Base-by-base conservation (phyloP, 2,797 vertebrate species). In the Vespertilio murinus region DNA sequence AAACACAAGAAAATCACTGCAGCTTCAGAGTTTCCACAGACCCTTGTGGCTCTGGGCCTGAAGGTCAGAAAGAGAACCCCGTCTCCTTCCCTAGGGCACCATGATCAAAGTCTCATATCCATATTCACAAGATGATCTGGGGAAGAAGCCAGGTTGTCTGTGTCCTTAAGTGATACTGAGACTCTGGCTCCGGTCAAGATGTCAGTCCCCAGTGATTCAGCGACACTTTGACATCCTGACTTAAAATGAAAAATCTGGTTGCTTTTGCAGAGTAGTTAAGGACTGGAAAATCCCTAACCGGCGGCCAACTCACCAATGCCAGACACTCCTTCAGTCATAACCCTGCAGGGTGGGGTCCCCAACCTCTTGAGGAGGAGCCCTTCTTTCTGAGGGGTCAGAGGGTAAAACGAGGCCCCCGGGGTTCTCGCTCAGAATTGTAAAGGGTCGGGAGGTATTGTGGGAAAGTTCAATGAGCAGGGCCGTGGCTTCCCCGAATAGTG, bases 251-350 rank as follows among this genome's bases (percentile, higher is more conserved):
- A 92, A 93, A 45, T 70, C 25, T 49, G 61, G 61, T 81, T 84
- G 65, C 75, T 96, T 94, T 93, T 94, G 23, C 61, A 93, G 91
- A 80, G 65, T 42, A 86, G 42, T 22, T 75, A 91, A 80, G 87
- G 87, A 33, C 54, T 91, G 83, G 95, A 96, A 96, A 96, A 89
- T 92, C 83, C 84, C 90, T 61, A 83, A n/a, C 75, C 38, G 78
- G 28, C 42, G 54, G 92, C 78, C 94, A 85, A 42, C 45, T 93
- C 28, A 49, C 56, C 69, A 94, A 77, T n/a, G 49, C 83, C 88
- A 93, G 85, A 64, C 79, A 83, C 49, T 84, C n/a, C 14, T 77
- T 40, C 0, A 64, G n/a, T 73, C 33, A 42, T 30, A 35, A 20
- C 25, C 40, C 3, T 77, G 91, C 11, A 80, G 90, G 54, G 54